These are phyloP conservation scores for Eilema sororculum DNA, from an alignment of 2,888 invertebrate genomes.

Conservation along the genomic window DNA sequence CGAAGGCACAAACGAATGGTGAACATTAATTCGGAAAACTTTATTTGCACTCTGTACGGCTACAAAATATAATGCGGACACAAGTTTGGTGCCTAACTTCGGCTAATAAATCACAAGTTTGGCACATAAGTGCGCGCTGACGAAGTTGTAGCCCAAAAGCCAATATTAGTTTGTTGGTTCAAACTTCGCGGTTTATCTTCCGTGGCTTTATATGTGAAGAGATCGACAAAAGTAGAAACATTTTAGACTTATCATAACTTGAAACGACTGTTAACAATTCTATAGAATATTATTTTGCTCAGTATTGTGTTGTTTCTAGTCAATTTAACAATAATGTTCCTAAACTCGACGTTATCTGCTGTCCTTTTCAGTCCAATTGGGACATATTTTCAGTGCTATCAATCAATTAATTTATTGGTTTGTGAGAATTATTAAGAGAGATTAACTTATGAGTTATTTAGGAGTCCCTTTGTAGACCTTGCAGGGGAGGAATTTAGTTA, in stretches of 20 bases:
- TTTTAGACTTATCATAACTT: background rate
- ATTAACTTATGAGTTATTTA: too few relatives aligned
- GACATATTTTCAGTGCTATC: too few relatives aligned
- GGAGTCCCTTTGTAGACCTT: too few relatives aligned
- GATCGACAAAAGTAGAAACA: background rate
- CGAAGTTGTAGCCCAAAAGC: background rate
- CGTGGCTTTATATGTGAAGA: background rate
- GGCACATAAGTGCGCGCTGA: background rate
- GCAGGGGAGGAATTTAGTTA: too few relatives aligned
- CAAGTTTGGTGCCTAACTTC: background rate
- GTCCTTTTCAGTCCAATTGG: too few relatives aligned
- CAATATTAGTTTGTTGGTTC: background rate
- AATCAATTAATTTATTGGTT: too few relatives aligned
- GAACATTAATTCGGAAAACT: background rate
- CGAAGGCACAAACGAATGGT: background rate
- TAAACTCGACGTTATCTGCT: too few relatives aligned
- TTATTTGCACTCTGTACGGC: background rate
- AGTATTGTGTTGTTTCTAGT: background rate
- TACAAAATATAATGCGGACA: background rate
- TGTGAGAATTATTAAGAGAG: too few relatives aligned
- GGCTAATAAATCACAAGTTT: constrained; percentile 2
- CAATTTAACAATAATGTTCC: too few relatives aligned
- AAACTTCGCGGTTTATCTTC: background rate
- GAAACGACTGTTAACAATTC: too few relatives aligned
- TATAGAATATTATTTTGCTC: background rate